Evolutionary conservation across 2,113 vertebrate species (phyloP).

Genomic region (Eudyptes chrysolophus): DNA sequence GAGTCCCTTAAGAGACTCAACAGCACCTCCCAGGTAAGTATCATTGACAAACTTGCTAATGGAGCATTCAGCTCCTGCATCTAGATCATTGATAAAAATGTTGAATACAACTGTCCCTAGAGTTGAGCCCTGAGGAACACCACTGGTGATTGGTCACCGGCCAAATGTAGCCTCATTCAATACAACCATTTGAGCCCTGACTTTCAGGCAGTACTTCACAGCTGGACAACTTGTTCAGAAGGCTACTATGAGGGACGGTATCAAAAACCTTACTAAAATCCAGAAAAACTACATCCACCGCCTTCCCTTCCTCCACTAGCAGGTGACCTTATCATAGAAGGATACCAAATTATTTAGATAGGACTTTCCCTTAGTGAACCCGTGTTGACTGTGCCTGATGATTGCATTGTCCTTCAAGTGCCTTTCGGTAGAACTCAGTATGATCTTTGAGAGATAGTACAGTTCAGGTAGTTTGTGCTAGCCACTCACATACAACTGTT

Average conservation of each 20-base stretch:
- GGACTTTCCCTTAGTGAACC: neutral
- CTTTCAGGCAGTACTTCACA: neutral
- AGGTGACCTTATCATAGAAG: neutral
- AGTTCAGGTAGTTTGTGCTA: neutral
- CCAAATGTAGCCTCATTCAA: neutral
- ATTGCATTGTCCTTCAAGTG: neutral
- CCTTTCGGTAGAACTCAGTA: neutral
- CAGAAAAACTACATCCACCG: neutral
- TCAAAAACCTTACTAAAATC: neutral
- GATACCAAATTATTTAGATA: neutral
- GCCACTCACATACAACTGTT: neutral
- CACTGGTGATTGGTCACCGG: accelerated
- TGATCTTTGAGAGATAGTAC: neutral
- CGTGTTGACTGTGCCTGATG: neutral
- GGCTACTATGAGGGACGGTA: neutral
- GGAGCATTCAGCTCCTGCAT: neutral
- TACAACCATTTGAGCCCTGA: neutral
- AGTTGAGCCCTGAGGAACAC: neutral
- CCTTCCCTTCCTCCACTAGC: neutral
- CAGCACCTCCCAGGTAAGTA: neutral
- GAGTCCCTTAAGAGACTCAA: neutral
- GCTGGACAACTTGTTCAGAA: neutral
- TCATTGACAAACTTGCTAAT: neutral
- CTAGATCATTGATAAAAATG: neutral
- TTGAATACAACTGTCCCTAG: neutral